phyloP scores from a whole-genome alignment of 2,113 vertebrate species.

The Sylvia atricapilla region DNA sequence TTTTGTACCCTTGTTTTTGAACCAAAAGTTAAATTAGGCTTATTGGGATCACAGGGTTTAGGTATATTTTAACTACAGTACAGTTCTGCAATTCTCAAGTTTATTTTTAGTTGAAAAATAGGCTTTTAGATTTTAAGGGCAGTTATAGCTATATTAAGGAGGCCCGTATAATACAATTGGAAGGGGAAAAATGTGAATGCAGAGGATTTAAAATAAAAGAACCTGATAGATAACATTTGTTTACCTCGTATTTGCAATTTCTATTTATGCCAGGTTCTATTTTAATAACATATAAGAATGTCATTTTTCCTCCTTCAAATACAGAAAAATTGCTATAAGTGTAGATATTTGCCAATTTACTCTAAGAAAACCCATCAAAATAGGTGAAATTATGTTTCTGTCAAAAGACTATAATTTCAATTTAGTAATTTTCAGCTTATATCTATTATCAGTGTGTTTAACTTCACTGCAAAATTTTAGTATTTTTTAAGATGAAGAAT shows the following conservation, averaged over 20 bases:
- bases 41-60: not conserved
- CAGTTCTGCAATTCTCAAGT: not conserved
- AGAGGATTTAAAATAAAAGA: not conserved
- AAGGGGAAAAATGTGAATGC: not conserved
- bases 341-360: not conserved
- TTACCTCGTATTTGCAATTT: not conserved
- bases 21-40: not conserved
- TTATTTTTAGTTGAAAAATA: not conserved
- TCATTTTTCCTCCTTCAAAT: not conserved
- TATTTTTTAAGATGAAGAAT: not conserved
- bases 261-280: not conserved
- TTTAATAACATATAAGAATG: not conserved
- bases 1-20: not conserved
- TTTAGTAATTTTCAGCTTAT: not conserved
- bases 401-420: not conserved
- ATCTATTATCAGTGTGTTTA: not conserved
- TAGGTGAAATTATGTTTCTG: not conserved
- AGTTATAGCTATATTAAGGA: not conserved
- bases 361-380: not conserved
- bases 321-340: not conserved
- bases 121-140: not conserved
- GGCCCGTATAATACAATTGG: not conserved
- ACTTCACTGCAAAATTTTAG: not conserved
- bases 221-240: not conserved
- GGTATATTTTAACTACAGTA: not conserved